Evolutionary conservation across 2,797 vertebrate species (phyloP), one percentile per base, ranked within the genome.

Genomic region (Enteromius fasciolatus): DNA sequence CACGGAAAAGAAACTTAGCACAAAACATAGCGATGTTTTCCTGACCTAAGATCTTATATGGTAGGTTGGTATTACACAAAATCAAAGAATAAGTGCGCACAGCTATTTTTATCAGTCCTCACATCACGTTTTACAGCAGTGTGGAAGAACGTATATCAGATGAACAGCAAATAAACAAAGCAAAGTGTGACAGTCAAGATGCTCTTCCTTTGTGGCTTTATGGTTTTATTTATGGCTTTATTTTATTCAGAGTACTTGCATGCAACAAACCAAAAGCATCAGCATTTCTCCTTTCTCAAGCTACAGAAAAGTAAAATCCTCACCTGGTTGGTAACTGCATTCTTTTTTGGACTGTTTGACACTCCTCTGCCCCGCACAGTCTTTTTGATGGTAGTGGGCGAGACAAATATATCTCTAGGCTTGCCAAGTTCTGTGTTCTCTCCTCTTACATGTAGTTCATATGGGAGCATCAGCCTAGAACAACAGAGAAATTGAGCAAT

Each of bases 391-490:
- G 89, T 84, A n/a, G 84, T 88, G 0, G 86, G 77, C 4, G 87
- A 59, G 15, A 85, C 15, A 0, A 89, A 87, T 18, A 61, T 61
- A 59, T 85, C 82, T 52, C 92, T 90, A 76, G 93, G 89, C 88
- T 93, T 87, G 83, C 90, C 89, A 39, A 91, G 90, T 14, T 92
- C 92, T 7, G 88, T 59, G 52, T 90, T 92, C 50, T 92, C 94
- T 0, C 87, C 91, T 72, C 89, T 87, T 76, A 95, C 86, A 78
- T 95, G 92, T 64, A 94, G 92, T 76, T 95, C 95, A 4, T 95
- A 96, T 0, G 94, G 92, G 17, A 95, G 92, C 88, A 96, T 93
- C 70, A 96, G 83, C 89, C 95, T 96, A 87, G 76, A 28, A 84
- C 3, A 8, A 44, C 4, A 28, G 10, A 15, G 23, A 50, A 76